Percentiles rank a stretch among this genome's conserved stretches.
Evolutionary conservation across 2,797 vertebrate genomes (phyloP).

Genomic region (Thalassophryne amazonica): DNA sequence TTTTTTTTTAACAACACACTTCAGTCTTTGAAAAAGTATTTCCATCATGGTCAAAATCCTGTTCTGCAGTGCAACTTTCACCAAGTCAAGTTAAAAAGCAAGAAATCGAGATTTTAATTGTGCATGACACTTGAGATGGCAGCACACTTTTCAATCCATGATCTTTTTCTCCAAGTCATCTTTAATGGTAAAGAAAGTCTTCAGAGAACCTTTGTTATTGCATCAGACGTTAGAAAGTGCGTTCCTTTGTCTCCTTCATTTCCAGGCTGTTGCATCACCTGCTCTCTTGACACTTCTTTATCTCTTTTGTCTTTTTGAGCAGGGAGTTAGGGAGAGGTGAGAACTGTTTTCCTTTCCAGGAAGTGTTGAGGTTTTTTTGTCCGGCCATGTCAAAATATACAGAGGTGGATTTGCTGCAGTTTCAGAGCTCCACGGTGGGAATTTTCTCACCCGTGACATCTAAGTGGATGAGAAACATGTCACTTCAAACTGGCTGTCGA

Average conservation of each 20-base stretch:
- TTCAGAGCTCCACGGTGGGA: accelerated
- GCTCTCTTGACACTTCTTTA: not conserved
- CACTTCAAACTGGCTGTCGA: not conserved
- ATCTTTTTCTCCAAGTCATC: conserved; percentile 5
- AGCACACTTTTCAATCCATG: conserved; percentile 3
- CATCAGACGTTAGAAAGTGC: not conserved
- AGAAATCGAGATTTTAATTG: not conserved
- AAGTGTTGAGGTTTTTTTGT: not conserved
- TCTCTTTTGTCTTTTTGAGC: not conserved
- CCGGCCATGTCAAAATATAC: not conserved
- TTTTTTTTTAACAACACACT: too few relatives aligned
- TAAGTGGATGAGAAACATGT: not conserved
- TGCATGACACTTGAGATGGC: conserved; percentile 6
- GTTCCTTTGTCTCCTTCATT: conserved; percentile 23
- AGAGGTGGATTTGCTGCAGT: not conserved
- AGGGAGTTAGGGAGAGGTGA: not conserved
- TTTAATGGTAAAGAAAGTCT: conserved; percentile 4
- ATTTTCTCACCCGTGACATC: too few relatives aligned
- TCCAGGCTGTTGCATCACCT: conserved; percentile 46
- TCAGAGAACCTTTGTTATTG: conserved; percentile 1
- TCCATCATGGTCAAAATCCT: too few relatives aligned
- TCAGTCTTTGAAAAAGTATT: too few relatives aligned
- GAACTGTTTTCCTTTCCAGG: not conserved
- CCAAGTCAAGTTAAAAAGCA: not conserved
- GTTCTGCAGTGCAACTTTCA: not conserved